phyloP scores from a whole-genome alignment of 1,140 invertebrate species.

The Drosophila tani region DNA sequence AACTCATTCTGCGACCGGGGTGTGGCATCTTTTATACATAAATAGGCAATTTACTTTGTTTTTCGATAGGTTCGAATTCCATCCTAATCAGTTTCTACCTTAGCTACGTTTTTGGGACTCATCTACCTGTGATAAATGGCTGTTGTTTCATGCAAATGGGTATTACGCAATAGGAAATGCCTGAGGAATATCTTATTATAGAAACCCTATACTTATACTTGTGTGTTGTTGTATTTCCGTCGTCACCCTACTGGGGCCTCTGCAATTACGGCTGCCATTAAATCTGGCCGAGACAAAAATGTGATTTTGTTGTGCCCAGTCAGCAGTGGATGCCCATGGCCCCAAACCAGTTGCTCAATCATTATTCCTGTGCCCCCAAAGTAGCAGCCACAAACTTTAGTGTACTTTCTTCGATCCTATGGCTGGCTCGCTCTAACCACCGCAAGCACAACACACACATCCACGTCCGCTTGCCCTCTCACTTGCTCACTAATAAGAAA shows the following conservation, averaged over 20 bases:
- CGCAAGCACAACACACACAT: slow-evolving; percentile 15
- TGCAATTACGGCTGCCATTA: slow-evolving; percentile 42
- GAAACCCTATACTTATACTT: not conserved
- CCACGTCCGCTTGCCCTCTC: slow-evolving; percentile 10
- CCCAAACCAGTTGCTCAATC: slow-evolving; percentile 32
- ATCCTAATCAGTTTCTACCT: not conserved
- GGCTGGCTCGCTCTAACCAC: slow-evolving; percentile 49
- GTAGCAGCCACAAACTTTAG: slow-evolving; percentile 52
- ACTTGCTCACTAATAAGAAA: slow-evolving; percentile 74
- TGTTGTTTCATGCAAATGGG: not conserved
- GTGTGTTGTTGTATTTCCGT: too few species aligned
- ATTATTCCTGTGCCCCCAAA: slow-evolving; percentile 30
- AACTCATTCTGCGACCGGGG: slow-evolving; percentile 14
- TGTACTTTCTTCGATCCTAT: slow-evolving; percentile 76
- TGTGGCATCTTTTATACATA: slow-evolving; percentile 61
- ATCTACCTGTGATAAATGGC: not conserved
- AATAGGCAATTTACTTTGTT: slow-evolving; percentile 71
- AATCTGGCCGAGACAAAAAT: slow-evolving; percentile 41
- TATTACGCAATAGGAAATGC: not conserved
- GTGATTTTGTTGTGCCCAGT: slow-evolving; percentile 42
- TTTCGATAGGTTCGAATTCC: slow-evolving; percentile 41
- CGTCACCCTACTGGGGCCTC: not conserved
- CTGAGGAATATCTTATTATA: not conserved
- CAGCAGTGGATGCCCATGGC: slow-evolving; percentile 38
- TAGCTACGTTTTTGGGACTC: too few species aligned